phyloP scores from a whole-genome alignment of 1,140 invertebrate genomes.

The Delia radicum region DNA sequence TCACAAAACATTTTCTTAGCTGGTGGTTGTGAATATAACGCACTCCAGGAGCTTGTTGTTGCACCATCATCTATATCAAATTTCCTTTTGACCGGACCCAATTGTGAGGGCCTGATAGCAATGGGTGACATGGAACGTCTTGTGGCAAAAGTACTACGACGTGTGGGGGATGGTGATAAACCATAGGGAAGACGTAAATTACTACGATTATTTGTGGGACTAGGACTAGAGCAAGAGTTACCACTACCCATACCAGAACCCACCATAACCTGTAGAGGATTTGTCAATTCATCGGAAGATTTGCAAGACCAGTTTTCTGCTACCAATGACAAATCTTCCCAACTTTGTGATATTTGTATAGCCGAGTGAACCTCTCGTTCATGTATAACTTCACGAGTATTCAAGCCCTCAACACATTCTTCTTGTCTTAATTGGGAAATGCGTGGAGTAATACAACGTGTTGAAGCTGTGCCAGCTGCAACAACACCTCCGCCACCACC shows the following conservation, averaged over 20 bases:
- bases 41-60: constrained; percentile 45
- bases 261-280: constrained; percentile 52
- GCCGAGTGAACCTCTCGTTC: constrained; percentile 83
- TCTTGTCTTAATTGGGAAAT: constrained; percentile 84
- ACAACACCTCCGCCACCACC: background rate
- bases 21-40: constrained; percentile 49
- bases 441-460: constrained; percentile 70
- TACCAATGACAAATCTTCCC: constrained; percentile 81
- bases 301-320: constrained; percentile 60
- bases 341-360: constrained; percentile 88
- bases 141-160: constrained; percentile 71
- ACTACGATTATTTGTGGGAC: constrained; percentile 46
- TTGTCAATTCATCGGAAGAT: constrained; percentile 61
- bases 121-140: constrained; percentile 82
- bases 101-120: constrained; percentile 71
- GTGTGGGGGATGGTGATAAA: constrained; percentile 78
- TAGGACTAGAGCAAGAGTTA: constrained; percentile 48
- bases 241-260: constrained; percentile 30
- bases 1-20: constrained; percentile 48
- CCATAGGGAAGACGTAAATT: constrained; percentile 58
- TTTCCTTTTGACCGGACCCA: constrained; percentile 76
- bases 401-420: constrained; percentile 79
- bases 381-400: constrained; percentile 81
- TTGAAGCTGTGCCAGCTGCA: constrained; percentile 27
- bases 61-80: constrained; percentile 70